Evolutionary conservation across 2,888 invertebrate species (phyloP).

Genomic region (Acleris cristana): DNA sequence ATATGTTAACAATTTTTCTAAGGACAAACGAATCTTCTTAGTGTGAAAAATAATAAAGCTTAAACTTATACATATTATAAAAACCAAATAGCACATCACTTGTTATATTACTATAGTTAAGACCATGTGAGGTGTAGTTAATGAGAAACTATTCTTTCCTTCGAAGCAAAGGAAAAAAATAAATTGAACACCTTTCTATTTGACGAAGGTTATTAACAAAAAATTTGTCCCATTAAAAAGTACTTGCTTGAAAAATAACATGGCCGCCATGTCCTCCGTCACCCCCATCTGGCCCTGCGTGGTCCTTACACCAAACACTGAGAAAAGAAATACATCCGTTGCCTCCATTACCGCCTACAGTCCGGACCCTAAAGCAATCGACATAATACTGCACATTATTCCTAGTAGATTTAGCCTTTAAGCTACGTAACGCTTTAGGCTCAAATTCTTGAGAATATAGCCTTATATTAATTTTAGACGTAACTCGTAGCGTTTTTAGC

Average conservation of each 20-base stretch:
- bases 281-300: slow-evolving; percentile 97
- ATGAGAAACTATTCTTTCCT: no score
- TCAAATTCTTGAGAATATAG: slow-evolving; percentile 55
- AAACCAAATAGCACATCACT: no score
- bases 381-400: slow-evolving; percentile 85
- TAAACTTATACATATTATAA: no score
- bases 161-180: no score
- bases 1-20: no score
- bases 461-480: slow-evolving; percentile 41
- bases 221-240: no score
- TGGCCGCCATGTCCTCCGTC: slow-evolving; percentile 99
- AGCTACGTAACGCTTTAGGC: slow-evolving; percentile 69
- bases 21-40: no score
- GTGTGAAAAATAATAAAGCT: no score
- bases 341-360: slow-evolving; percentile 95
- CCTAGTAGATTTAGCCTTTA: slow-evolving; percentile 70
- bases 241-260: slow-evolving; percentile 87
- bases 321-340: slow-evolving; percentile 96
- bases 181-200: no score
- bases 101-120: no score
- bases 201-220: no score
- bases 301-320: slow-evolving; percentile 91
- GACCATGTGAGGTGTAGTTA: no score
- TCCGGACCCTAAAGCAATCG: slow-evolving; percentile 87
- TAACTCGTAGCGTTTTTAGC: slow-evolving; percentile 28